phyloP scores from a whole-genome alignment of 1,140 invertebrate species.

The Ceratina japonica region DNA sequence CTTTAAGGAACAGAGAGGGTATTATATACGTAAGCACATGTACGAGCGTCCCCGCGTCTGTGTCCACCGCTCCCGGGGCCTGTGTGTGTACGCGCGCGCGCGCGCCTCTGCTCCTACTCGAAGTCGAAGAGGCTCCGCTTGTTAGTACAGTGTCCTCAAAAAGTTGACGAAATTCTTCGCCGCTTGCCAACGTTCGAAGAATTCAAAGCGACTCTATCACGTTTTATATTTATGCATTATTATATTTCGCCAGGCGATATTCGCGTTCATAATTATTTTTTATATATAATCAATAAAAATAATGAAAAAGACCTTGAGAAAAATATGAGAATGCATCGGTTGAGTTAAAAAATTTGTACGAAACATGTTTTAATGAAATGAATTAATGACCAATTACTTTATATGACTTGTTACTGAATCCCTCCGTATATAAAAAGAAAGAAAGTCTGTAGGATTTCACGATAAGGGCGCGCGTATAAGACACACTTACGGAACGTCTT shows the following conservation, averaged over 20 bases:
- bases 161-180: conserved; percentile 23
- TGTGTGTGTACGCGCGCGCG: not conserved
- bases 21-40: too few relatives aligned
- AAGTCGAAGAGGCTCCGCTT: conserved; percentile 36
- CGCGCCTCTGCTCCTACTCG: not conserved
- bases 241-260: not conserved
- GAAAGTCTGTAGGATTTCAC: not conserved
- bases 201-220: conserved; percentile 18
- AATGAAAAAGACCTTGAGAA: too few relatives aligned
- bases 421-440: too few relatives aligned
- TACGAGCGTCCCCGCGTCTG: too few relatives aligned
- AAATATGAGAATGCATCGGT: too few relatives aligned
- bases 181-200: not conserved
- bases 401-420: too few relatives aligned
- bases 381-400: too few relatives aligned
- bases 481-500: not conserved
- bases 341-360: too few relatives aligned
- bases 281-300: too few relatives aligned
- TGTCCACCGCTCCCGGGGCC: too few relatives aligned
- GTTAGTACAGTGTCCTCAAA: conserved; percentile 48
- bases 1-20: conserved; percentile 12
- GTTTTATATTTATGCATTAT: conserved; percentile 21
- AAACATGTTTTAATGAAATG: too few relatives aligned
- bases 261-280: too few relatives aligned
- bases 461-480: not conserved